Percentiles rank a stretch among this genome's conserved stretches.
Conservation (phyloP, 1,140 invertebrate species). For the Ceratina australensis region DNA sequence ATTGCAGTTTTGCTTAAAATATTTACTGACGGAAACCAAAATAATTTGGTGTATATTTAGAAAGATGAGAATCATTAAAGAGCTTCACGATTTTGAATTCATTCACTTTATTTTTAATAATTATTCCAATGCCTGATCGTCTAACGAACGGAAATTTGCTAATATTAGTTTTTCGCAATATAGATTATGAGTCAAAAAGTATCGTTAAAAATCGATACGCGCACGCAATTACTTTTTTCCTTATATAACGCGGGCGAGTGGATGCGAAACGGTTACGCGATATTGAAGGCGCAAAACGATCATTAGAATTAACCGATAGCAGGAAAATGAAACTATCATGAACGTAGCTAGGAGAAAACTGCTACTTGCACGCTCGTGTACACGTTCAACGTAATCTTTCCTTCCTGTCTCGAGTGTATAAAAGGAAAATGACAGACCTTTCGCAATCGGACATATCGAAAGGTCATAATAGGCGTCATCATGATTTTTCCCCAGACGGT, state of each 20-base stretch:
- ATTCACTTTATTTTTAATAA: too few relatives aligned
- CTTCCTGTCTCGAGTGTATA: slow-evolving; percentile 4
- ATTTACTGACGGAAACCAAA: too few relatives aligned
- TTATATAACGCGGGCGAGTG: slow-evolving; percentile 32
- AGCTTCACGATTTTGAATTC: too few relatives aligned
- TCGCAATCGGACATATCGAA: slow-evolving; percentile 32
- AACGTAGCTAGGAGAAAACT: slow-evolving; percentile 18
- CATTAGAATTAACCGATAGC: slow-evolving; percentile 19
- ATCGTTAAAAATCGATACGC: not conserved
- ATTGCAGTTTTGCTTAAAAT: too few relatives aligned
- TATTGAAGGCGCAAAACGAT: slow-evolving; percentile 41
- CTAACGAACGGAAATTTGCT: too few relatives aligned
- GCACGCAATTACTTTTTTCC: not conserved
- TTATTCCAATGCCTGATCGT: too few relatives aligned
- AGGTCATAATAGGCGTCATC: slow-evolving; percentile 9
- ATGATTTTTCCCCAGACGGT: too few relatives aligned
- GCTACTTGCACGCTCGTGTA: too few relatives aligned
- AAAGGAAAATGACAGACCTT: slow-evolving; percentile 5
- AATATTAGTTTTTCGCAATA: not conserved
- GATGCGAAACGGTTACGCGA: slow-evolving; percentile 43
- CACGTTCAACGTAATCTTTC: slow-evolving; percentile 17
- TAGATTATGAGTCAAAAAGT: not conserved
- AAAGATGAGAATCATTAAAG: too few relatives aligned
- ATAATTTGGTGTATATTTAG: too few relatives aligned
- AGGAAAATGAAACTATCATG: slow-evolving; percentile 41